Evolutionary conservation across 2,113 vertebrate species (phyloP), one percentile per base, ranked within the genome.

Genomic region (Gopherus evgoodei): DNA sequence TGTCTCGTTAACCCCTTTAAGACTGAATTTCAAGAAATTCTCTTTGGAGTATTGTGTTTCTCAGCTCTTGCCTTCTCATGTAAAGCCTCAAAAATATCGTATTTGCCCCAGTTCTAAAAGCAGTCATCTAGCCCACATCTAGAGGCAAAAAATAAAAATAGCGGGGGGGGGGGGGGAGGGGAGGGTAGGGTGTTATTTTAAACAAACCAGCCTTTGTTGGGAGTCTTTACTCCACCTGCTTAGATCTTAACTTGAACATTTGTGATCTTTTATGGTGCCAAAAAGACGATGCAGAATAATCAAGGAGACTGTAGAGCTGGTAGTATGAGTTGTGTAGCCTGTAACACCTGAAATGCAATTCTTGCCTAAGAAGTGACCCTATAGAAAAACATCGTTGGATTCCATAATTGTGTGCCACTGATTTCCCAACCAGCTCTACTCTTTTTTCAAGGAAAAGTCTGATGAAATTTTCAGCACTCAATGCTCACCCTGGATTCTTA

Each of bases 351-450:
- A 56, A 76, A n/a, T 24, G 62, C 78, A 80, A 81, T 31, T 86
- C 22, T 25, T 80, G 35, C n/a, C 7, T 3, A 24, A 81, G 29
- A 29, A 83, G 35, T 27, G 56, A 7, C 11, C 31, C 16, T 88
- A 1, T 42, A 14, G 16, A 69, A 69, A 69, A n/a, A 8, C 14
- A n/a, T 22, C 72, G 65, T 25, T 47, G 50, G 22, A 42, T 8
- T 12, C 5, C 11, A n/a, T 13, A 76, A 1, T 22, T 59, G 4
- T 47, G n/a, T 22, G 31, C 57, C 0, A 0, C 0, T 1, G 10
- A 80, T 88, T 84, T 69, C 50, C 79, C 81, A 38, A 0, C 76
- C 59, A 14, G 21, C 0, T 85, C 90, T 62, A 27, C 2, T 27
- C 17, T 31, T 17, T 2, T 10, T n/a, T 79, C 13, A 3, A 14